A percentile compares a stretch with the other conserved stretches of the same genome.
Conservation (phyloP, 2,888 invertebrate genomes). For the Cactoblastis cactorum region DNA sequence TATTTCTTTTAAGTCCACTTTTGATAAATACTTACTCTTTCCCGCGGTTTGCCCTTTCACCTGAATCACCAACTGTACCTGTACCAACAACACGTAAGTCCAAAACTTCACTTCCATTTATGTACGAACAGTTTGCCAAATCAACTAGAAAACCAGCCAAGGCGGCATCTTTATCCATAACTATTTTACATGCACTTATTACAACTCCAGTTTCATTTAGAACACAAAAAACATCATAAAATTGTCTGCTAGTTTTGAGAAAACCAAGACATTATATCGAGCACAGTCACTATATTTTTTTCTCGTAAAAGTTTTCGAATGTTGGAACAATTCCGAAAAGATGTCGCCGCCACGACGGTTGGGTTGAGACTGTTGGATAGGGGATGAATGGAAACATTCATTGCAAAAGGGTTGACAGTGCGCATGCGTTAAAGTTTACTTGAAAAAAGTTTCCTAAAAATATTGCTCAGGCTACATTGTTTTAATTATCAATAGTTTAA, state of each 20-base stretch:
- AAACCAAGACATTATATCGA: not conserved
- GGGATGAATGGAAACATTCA: slow-evolving; percentile 48
- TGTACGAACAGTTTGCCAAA: slow-evolving; percentile 41
- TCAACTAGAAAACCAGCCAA: slow-evolving; percentile 47
- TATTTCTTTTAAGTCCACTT: not conserved
- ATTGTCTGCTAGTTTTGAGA: not conserved
- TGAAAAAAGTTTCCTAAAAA: not conserved
- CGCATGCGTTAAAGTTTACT: slow-evolving; percentile 57
- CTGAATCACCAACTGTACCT: slow-evolving; percentile 42
- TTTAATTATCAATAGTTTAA: too few species aligned
- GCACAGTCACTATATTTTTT: not conserved
- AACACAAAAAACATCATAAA: not conserved
- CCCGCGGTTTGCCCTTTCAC: slow-evolving; percentile 45
- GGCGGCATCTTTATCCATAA: slow-evolving; percentile 64
- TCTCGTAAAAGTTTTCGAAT: slow-evolving; percentile 47
- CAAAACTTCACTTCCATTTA: slow-evolving; percentile 74
- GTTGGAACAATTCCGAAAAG: slow-evolving; percentile 23
- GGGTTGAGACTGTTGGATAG: slow-evolving; percentile 43
- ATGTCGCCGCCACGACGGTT: slow-evolving; percentile 35
- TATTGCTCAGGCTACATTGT: too few species aligned
- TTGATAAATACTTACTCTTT: slow-evolving; percentile 48
- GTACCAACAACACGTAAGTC: slow-evolving; percentile 51
- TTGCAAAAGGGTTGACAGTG: slow-evolving; percentile 33
- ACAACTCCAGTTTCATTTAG: not conserved
- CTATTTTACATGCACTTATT: slow-evolving; percentile 32